Conservation (phyloP, 2,888 invertebrate species). For the Autographa pulchrina region DNA sequence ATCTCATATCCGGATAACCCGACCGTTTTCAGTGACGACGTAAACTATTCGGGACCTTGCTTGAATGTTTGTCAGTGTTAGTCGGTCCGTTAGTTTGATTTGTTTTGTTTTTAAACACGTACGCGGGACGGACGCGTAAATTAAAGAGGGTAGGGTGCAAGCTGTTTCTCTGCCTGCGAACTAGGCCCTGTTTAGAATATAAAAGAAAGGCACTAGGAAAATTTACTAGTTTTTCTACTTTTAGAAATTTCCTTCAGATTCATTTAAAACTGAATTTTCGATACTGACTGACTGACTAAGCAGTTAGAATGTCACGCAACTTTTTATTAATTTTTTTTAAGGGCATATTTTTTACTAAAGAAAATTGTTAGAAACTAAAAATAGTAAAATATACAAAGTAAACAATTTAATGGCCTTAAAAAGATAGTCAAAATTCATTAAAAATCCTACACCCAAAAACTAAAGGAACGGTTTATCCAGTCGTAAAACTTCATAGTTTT, state of each 20-base stretch:
- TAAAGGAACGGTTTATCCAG: background rate
- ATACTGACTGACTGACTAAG: too few species aligned
- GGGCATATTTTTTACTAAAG: too few species aligned
- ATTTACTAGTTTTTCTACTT: too few species aligned
- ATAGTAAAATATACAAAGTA: background rate
- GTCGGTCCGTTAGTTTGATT: slow-evolving; percentile 1
- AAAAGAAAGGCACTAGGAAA: too few species aligned
- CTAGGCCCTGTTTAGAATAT: too few species aligned
- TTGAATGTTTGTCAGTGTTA: slow-evolving; percentile 32
- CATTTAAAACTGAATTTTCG: too few species aligned
- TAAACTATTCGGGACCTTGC: slow-evolving; percentile 58
- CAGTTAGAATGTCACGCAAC: too few species aligned
- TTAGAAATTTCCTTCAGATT: too few species aligned
- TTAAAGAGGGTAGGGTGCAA: background rate
- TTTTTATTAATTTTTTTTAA: too few species aligned
- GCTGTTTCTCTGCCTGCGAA: too few species aligned
- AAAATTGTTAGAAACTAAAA: background rate
- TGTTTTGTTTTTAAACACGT: slow-evolving; percentile 16
- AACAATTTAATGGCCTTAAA: background rate
- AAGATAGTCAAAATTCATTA: background rate
- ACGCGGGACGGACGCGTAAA: background rate
- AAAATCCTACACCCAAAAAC: background rate
- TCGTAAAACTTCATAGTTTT: slow-evolving; percentile 17
- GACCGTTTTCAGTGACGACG: slow-evolving; percentile 57
- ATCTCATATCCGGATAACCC: slow-evolving; percentile 67